Evolutionary conservation across 2,113 vertebrate species (phyloP).

Genomic region (Percopsis transmontana): DNA sequence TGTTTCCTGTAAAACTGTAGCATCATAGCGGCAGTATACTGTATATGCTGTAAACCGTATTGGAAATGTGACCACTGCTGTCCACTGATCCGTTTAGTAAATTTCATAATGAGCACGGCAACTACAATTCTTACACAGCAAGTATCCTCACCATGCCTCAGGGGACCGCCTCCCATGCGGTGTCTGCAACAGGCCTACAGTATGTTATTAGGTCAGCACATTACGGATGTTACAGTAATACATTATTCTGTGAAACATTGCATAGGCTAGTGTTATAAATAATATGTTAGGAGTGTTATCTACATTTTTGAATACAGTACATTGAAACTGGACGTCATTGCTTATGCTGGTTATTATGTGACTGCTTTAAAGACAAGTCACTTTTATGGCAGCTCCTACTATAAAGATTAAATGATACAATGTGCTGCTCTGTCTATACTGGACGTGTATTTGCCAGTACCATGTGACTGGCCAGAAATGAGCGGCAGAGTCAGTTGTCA

Average conservation of each 20-base stretch:
- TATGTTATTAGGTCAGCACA: slow-evolving; percentile 29
- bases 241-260: slow-evolving; percentile 17
- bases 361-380: slow-evolving; percentile 5
- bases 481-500: slow-evolving; percentile 3
- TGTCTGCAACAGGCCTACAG: slow-evolving; percentile 18
- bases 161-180: slow-evolving; percentile 22
- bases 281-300: slow-evolving; percentile 17
- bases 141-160: slow-evolving; percentile 16
- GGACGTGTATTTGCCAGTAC: slow-evolving; percentile 6
- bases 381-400: slow-evolving; percentile 20
- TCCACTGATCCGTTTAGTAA: slow-evolving; percentile 56
- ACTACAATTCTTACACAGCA: slow-evolving; percentile 60
- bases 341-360: slow-evolving; percentile 9
- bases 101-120: slow-evolving; percentile 62
- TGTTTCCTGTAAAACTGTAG: slow-evolving; percentile 39
- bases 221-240: slow-evolving; percentile 2
- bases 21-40: slow-evolving; percentile 17
- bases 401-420: slow-evolving; percentile 4
- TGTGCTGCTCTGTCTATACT: neutral
- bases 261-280: slow-evolving; percentile 11
- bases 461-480: slow-evolving; percentile 21
- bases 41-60: slow-evolving; percentile 42
- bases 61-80: slow-evolving; percentile 47
- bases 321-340: neutral
- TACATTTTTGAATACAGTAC: slow-evolving; percentile 8